A percentile compares a stretch with the other conserved stretches of the same genome.
phyloP scores from a whole-genome alignment of 1,140 invertebrate genomes.

The Trichonephila inaurata region DNA sequence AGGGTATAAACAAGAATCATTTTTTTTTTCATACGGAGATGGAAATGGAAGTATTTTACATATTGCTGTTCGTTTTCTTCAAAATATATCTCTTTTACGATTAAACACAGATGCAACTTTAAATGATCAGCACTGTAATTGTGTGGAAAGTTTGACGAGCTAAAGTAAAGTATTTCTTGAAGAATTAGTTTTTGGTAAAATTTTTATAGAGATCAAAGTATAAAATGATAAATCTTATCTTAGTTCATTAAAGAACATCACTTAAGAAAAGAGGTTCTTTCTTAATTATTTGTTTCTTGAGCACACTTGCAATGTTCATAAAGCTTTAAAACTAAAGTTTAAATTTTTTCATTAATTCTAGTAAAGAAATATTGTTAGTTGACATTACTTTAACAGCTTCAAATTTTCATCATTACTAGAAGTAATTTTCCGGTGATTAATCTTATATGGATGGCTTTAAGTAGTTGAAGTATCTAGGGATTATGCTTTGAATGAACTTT shows the following conservation, averaged over 20 bases:
- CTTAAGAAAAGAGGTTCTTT: background rate
- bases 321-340: background rate
- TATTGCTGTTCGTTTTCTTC: background rate
- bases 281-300: background rate
- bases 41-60: background rate
- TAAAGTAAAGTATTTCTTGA: background rate
- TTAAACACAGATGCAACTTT: background rate
- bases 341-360: background rate
- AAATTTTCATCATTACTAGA: background rate
- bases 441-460: background rate
- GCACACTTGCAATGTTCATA: background rate
- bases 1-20: background rate
- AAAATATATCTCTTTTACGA: background rate
- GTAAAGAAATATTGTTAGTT: background rate
- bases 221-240: background rate
- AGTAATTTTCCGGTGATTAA: background rate
- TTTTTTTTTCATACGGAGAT: background rate
- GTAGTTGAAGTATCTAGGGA: background rate
- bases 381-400: background rate
- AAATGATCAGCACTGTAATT: slow-evolving; percentile 1
- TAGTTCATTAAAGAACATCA: background rate
- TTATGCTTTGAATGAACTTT: background rate
- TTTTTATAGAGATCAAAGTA: background rate
- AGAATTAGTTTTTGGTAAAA: background rate
- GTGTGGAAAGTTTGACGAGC: background rate